Conservation (phyloP, 1,140 invertebrate genomes). For the Musca domestica region DNA sequence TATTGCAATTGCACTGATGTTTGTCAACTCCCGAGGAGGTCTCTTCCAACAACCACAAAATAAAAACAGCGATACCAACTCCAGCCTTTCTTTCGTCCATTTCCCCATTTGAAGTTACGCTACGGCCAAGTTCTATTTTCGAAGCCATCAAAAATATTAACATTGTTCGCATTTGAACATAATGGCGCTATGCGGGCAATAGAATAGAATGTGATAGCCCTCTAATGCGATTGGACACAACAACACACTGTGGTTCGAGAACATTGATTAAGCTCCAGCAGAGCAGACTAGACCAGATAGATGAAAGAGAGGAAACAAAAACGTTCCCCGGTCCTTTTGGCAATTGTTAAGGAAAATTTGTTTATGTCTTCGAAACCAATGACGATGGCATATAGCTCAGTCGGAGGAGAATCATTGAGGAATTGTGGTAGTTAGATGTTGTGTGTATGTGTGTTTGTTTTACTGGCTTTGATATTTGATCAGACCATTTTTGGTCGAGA, state of each 20-base stretch:
- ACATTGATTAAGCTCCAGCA: too few relatives aligned
- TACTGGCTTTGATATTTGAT: not conserved
- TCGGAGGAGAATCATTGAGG: not conserved
- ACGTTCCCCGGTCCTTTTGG: not conserved
- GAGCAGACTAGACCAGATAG: too few relatives aligned
- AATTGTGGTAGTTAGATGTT: not conserved
- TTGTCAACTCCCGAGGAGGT: slow-evolving; percentile 24
- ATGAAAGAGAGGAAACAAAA: too few relatives aligned
- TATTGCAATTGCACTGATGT: slow-evolving; percentile 24
- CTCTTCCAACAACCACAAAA: not conserved
- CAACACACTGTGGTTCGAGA: too few relatives aligned
- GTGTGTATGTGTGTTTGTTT: too few relatives aligned
- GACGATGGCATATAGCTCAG: not conserved
- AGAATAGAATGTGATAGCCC: not conserved
- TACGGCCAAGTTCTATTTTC: not conserved
- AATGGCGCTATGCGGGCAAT: slow-evolving; percentile 3
- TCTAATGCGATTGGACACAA: too few relatives aligned
- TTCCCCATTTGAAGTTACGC: too few relatives aligned
- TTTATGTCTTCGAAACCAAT: slow-evolving; percentile 3
- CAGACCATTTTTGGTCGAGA: not conserved
- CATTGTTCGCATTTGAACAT: slow-evolving; percentile 8
- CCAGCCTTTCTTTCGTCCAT: not conserved
- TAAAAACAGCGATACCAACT: not conserved
- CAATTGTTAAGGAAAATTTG: slow-evolving; percentile 10
- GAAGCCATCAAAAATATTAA: slow-evolving; percentile 1